A percentile compares a stretch with the other conserved stretches of the same genome.
These are phyloP conservation scores for Drosophila virilis DNA, from an alignment of 1,140 invertebrate species.

Conservation along the genomic window DNA sequence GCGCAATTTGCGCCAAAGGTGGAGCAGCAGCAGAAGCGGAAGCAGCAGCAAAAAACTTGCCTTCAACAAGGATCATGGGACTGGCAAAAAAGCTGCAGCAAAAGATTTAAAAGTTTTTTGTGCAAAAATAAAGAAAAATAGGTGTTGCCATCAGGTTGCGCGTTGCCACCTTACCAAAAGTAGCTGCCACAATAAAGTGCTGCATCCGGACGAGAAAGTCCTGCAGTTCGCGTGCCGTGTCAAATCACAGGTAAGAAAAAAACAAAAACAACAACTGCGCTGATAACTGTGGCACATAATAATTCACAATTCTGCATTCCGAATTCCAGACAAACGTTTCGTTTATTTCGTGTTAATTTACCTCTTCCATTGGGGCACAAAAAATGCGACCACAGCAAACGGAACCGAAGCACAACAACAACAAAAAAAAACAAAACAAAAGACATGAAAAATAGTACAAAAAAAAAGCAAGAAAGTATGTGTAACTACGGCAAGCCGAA, in stretches of 20 bases:
- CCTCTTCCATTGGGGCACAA: slow-evolving; percentile 20
- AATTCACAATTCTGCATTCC: slow-evolving; percentile 61
- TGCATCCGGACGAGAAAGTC: not conserved
- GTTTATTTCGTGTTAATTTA: slow-evolving; percentile 55
- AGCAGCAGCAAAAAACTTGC: slow-evolving; percentile 10
- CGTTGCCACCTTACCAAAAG: slow-evolving; percentile 34
- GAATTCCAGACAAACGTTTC: slow-evolving; percentile 25
- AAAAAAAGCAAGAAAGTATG: not conserved
- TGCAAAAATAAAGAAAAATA: slow-evolving; percentile 11
- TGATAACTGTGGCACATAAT: slow-evolving; percentile 70
- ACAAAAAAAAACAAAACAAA: not conserved
- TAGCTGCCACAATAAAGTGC: slow-evolving; percentile 38
- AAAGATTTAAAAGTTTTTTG: slow-evolving; percentile 47
- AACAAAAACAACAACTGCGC: slow-evolving; percentile 31
- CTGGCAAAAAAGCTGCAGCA: slow-evolving; percentile 51
- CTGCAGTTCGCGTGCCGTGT: slow-evolving; percentile 57
- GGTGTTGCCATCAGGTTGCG: slow-evolving; percentile 13
- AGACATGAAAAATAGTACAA: not conserved
- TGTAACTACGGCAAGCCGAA: not conserved
- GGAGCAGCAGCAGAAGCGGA: slow-evolving; percentile 10
- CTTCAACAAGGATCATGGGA: slow-evolving; percentile 45
- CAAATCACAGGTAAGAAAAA: slow-evolving; percentile 62
- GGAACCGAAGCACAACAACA: not conserved
- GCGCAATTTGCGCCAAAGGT: slow-evolving; percentile 61
- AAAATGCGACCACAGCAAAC: slow-evolving; percentile 30